Conservation (phyloP, 2,113 vertebrate genomes). For the Cebidichthys violaceus region DNA sequence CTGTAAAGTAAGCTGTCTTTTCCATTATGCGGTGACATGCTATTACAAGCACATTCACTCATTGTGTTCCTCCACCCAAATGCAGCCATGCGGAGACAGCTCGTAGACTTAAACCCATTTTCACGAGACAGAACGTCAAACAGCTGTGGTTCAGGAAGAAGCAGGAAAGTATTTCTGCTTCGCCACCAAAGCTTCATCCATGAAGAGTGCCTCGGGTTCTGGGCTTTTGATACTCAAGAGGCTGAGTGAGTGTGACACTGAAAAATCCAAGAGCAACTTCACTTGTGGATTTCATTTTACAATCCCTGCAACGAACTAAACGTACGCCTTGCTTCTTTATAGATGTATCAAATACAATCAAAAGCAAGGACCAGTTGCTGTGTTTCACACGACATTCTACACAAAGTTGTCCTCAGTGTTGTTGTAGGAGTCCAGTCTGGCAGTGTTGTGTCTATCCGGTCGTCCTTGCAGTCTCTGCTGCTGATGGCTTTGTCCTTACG, state of each 20-base stretch:
- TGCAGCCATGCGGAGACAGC: slow-evolving; percentile 62
- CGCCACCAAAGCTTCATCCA: slow-evolving; percentile 38
- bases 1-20: slow-evolving; percentile 72
- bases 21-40: slow-evolving; percentile 67
- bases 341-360: background rate
- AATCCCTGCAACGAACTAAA: slow-evolving; percentile 1
- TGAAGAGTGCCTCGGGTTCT: slow-evolving; percentile 4
- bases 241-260: slow-evolving; percentile 11
- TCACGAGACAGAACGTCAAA: slow-evolving; percentile 60
- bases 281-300: slow-evolving; percentile 20
- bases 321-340: background rate
- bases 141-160: slow-evolving; percentile 51
- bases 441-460: slow-evolving; percentile 46
- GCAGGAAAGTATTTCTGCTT: slow-evolving; percentile 16
- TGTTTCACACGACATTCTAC: background rate
- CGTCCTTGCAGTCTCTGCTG: slow-evolving; percentile 56
- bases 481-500: slow-evolving; percentile 61
- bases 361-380: slow-evolving; percentile 10
- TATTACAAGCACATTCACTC: slow-evolving; percentile 72
- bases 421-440: slow-evolving; percentile 34
- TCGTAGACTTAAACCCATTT: slow-evolving; percentile 46
- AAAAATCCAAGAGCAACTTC: slow-evolving; percentile 46
- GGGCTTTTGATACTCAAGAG: slow-evolving; percentile 36
- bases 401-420: slow-evolving; percentile 40
- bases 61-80: slow-evolving; percentile 72